Evolutionary conservation across 2,113 vertebrate genomes (phyloP).

Genomic region (Bos indicus): DNA sequence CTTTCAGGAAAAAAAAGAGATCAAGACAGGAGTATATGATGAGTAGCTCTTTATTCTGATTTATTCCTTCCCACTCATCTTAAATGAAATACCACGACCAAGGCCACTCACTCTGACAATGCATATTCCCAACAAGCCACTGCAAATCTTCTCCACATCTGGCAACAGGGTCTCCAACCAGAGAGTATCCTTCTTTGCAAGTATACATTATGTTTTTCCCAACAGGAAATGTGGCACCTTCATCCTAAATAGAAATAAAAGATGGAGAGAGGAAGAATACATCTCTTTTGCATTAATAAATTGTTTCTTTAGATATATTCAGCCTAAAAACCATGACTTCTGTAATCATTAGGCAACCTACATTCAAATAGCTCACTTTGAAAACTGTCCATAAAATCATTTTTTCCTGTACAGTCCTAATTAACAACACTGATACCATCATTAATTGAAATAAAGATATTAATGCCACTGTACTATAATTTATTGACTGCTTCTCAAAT

Average conservation of each 20-base stretch:
- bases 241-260: conserved; percentile 70
- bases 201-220: conserved; percentile 87
- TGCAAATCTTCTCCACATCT: conserved; percentile 83
- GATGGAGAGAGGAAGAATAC: background rate
- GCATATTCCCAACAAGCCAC: conserved; percentile 80
- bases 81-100: background rate
- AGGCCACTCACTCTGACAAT: conserved; percentile 87
- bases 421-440: background rate
- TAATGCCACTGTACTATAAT: background rate
- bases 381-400: background rate
- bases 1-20: background rate
- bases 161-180: conserved; percentile 83
- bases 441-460: background rate
- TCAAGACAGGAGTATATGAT: background rate
- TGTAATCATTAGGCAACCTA: background rate
- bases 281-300: background rate
- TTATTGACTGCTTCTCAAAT: background rate
- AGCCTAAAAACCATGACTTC: background rate
- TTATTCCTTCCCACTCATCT: background rate
- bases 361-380: background rate
- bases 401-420: background rate
- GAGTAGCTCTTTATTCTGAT: background rate
- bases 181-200: conserved; percentile 84
- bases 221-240: conserved; percentile 77
- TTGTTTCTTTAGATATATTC: background rate